These are phyloP conservation scores for Thumatha senex DNA, from an alignment of 2,888 invertebrate genomes.

Conservation along the genomic window DNA sequence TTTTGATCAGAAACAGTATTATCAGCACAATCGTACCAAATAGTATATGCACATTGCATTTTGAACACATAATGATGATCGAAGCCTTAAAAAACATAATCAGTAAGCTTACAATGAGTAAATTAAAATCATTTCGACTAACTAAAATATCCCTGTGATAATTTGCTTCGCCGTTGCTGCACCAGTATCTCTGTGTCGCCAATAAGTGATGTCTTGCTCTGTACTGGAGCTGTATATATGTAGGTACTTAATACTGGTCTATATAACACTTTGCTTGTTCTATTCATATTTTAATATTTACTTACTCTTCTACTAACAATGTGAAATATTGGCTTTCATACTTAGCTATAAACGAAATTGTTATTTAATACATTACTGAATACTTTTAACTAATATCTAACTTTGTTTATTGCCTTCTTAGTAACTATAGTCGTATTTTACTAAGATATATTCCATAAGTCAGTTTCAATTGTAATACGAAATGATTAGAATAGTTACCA, in stretches of 20 bases:
- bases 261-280: slow-evolving; percentile 75
- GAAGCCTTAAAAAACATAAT: too few species aligned
- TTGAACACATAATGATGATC: too few species aligned
- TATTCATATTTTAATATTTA: slow-evolving; percentile 49
- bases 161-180: slow-evolving; percentile 40
- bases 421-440: slow-evolving; percentile 50
- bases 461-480: slow-evolving; percentile 56
- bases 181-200: slow-evolving; percentile 26
- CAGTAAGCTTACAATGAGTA: background rate
- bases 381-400: slow-evolving; percentile 51
- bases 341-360: slow-evolving; percentile 44
- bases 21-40: too few species aligned
- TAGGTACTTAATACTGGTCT: slow-evolving; percentile 51
- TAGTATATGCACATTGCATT: too few species aligned
- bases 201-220: slow-evolving; percentile 41
- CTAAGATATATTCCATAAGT: slow-evolving; percentile 44
- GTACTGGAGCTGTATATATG: slow-evolving; percentile 36
- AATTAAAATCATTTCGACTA: background rate
- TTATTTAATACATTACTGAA: slow-evolving; percentile 46
- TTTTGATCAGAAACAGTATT: too few species aligned
- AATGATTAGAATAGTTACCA: slow-evolving; percentile 58
- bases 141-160: slow-evolving; percentile 13
- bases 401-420: slow-evolving; percentile 64
- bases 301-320: slow-evolving; percentile 45
- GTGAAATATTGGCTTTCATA: slow-evolving; percentile 52